phyloP scores from a whole-genome alignment of 2,113 vertebrate genomes.

The Murina feae region DNA sequence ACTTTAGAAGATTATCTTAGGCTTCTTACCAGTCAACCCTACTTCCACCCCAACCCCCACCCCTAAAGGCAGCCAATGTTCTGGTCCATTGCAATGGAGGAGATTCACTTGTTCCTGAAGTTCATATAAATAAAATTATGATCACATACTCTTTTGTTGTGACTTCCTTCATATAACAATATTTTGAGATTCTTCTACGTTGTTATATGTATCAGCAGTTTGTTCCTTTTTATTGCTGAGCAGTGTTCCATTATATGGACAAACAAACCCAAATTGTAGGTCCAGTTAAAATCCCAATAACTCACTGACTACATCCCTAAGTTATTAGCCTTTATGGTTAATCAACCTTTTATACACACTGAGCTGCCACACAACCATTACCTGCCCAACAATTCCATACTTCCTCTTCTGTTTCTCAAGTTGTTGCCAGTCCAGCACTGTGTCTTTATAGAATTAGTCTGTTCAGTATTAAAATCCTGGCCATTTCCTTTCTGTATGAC shows the following conservation, averaged over 20 bases:
- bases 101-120: background rate
- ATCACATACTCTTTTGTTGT: background rate
- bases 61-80: background rate
- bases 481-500: background rate
- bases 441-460: background rate
- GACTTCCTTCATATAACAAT: background rate
- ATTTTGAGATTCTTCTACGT: background rate
- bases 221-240: background rate
- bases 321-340: background rate
- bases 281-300: background rate
- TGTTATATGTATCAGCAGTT: background rate
- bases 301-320: background rate
- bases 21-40: background rate
- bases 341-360: background rate
- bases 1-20: background rate
- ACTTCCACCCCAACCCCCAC: background rate
- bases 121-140: background rate
- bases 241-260: background rate
- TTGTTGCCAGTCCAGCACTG: background rate
- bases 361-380: background rate
- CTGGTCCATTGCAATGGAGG: background rate
- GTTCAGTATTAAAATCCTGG: background rate
- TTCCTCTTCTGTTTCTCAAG: background rate
- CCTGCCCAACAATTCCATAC: background rate
- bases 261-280: background rate